These are phyloP conservation scores for Nicator chloris DNA, from an alignment of 2,113 vertebrate genomes.

Conservation along the genomic window DNA sequence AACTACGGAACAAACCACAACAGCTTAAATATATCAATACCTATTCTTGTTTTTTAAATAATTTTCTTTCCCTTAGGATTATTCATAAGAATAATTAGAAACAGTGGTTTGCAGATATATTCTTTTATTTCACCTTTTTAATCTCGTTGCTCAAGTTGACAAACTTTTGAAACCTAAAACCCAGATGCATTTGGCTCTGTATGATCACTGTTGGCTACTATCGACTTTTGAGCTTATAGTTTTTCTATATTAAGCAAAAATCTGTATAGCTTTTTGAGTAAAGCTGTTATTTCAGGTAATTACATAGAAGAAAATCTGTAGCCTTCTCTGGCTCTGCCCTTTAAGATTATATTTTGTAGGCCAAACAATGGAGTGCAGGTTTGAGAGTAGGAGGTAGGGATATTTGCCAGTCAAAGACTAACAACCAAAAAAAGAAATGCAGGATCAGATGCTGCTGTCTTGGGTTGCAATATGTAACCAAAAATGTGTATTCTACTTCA, in stretches of 20 bases:
- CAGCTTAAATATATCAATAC: background rate
- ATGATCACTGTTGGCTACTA: background rate
- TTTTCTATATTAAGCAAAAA: background rate
- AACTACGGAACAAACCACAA: too few species aligned
- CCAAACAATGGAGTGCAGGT: rapidly evolving
- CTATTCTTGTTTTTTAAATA: rapidly evolving
- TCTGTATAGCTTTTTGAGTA: background rate
- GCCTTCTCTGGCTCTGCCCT: background rate
- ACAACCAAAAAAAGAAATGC: background rate
- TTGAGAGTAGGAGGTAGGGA: background rate
- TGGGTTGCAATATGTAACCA: too few species aligned
- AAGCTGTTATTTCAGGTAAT: background rate
- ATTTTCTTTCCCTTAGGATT: background rate
- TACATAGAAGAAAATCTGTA: background rate
- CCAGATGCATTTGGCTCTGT: background rate
- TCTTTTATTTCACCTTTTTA: background rate
- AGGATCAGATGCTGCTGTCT: too few species aligned
- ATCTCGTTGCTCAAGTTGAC: background rate
- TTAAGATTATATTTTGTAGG: background rate
- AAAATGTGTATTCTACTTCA: too few species aligned
- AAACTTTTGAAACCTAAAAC: background rate
- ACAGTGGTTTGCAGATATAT: background rate
- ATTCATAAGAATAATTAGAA: background rate
- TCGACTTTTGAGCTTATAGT: background rate
- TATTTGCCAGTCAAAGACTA: background rate